phyloP scores from a whole-genome alignment of 2,113 vertebrate genomes.

The Grammomys dolichurus region DNA sequence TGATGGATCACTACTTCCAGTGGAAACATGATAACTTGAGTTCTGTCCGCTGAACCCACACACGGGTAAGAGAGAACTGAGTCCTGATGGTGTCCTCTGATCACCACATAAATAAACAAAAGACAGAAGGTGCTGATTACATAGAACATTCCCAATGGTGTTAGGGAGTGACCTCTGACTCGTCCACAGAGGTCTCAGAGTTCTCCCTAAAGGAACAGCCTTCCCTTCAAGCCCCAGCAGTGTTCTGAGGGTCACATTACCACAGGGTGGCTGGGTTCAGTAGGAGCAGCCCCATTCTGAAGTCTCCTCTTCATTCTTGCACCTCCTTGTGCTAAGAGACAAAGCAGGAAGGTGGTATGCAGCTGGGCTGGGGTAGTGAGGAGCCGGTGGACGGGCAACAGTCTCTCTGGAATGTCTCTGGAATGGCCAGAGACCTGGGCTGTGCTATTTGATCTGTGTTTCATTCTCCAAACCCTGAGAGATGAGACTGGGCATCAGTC shows the following conservation, averaged over 20 bases:
- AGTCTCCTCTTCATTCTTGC: not conserved
- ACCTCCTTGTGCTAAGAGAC: not conserved
- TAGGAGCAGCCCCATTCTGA: not conserved
- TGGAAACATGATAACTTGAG: not conserved
- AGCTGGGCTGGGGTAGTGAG: not conserved
- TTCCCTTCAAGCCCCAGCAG: fast-evolving
- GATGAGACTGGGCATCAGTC: fast-evolving
- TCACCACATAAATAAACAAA: not conserved
- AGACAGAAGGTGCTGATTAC: not conserved
- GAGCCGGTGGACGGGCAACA: not conserved
- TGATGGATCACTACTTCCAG: not conserved
- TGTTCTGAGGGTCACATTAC: not conserved
- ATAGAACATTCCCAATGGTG: not conserved
- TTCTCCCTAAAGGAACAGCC: not conserved
- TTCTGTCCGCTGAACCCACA: not conserved
- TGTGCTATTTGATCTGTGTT: not conserved
- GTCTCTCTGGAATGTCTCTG: not conserved
- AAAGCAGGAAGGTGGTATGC: not conserved
- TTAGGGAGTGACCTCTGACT: not conserved
- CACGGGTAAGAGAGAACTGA: not conserved
- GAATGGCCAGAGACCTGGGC: not conserved
- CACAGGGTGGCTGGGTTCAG: not conserved
- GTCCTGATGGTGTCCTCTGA: not conserved
- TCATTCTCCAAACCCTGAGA: not conserved
- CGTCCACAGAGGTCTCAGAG: not conserved